Conservation (phyloP, 2,888 invertebrate species). For the Merodon equestris region DNA sequence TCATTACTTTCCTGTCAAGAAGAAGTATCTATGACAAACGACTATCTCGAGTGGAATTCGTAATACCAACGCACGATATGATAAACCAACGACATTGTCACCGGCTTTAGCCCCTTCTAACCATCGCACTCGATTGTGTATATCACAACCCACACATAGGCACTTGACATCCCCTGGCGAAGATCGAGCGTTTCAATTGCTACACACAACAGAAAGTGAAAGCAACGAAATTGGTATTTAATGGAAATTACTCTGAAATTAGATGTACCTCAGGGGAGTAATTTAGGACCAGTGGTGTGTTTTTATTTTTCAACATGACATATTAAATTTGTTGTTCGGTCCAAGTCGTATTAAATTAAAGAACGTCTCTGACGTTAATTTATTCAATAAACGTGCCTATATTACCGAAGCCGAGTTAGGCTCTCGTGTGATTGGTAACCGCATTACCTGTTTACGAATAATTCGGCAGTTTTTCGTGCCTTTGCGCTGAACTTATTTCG, state of each 20-base stretch:
- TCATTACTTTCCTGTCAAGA: constrained; percentile 43
- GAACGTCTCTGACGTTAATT: constrained; percentile 15
- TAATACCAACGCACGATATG: constrained; percentile 27
- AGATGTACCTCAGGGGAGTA: constrained; percentile 56
- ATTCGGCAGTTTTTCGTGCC: too few species aligned
- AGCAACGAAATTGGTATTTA: constrained; percentile 57
- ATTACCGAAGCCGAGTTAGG: too few species aligned
- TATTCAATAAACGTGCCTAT: constrained; percentile 8
- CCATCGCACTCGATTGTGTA: too few species aligned
- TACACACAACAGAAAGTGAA: too few species aligned
- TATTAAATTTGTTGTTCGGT: constrained; percentile 32
- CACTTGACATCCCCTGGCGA: too few species aligned
- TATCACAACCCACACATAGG: too few species aligned
- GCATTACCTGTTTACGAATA: too few species aligned
- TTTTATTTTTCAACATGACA: constrained; percentile 42
- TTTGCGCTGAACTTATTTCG: too few species aligned
- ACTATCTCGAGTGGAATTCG: constrained; percentile 39
- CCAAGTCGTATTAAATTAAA: constrained; percentile 31
- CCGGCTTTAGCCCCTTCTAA: too few species aligned
- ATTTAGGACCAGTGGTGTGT: constrained; percentile 47
- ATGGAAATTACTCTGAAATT: constrained; percentile 64
- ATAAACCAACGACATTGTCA: constrained; percentile 6
- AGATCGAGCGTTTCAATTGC: too few species aligned
- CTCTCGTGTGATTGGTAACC: too few species aligned
- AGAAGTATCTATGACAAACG: constrained; percentile 47